These are phyloP conservation scores for Lateolabrax maculatus DNA, from an alignment of 2,797 vertebrate species.

Conservation along the genomic window DNA sequence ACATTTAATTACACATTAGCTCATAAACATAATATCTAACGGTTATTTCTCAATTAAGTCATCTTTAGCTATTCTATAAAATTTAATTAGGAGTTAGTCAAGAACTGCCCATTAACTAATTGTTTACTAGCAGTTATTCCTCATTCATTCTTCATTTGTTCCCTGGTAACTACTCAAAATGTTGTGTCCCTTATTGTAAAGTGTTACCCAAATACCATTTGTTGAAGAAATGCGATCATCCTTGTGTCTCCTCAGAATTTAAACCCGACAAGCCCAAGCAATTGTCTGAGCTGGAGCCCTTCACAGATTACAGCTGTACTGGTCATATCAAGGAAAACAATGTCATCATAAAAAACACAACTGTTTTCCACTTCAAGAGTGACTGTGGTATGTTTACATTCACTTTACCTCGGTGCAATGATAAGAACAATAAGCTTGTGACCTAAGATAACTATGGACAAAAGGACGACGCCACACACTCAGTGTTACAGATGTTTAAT, in stretches of 20 bases:
- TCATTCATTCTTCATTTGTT: too few species aligned
- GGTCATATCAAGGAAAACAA: constrained; percentile 3
- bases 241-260: constrained; percentile 40
- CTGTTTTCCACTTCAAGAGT: rapidly evolving
- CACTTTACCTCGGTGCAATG: constrained; percentile 1
- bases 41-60: too few species aligned
- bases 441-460: background rate
- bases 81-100: too few species aligned
- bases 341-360: rapidly evolving
- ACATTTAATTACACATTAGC: too few species aligned
- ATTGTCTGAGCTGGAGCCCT: constrained; percentile 42
- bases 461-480: background rate
- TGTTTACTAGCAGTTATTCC: too few species aligned
- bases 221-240: background rate
- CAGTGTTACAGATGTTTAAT: constrained; percentile 15
- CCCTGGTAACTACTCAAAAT: too few species aligned
- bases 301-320: constrained; percentile 40
- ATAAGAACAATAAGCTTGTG: background rate
- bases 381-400: constrained; percentile 68
- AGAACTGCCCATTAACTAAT: too few species aligned
- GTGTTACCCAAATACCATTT: background rate
- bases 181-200: too few species aligned
- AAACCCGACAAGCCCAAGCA: rapidly evolving
- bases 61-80: too few species aligned
- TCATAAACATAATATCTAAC: too few species aligned